phyloP scores from a whole-genome alignment of 2,888 invertebrate species.

The Polietes domitor region DNA sequence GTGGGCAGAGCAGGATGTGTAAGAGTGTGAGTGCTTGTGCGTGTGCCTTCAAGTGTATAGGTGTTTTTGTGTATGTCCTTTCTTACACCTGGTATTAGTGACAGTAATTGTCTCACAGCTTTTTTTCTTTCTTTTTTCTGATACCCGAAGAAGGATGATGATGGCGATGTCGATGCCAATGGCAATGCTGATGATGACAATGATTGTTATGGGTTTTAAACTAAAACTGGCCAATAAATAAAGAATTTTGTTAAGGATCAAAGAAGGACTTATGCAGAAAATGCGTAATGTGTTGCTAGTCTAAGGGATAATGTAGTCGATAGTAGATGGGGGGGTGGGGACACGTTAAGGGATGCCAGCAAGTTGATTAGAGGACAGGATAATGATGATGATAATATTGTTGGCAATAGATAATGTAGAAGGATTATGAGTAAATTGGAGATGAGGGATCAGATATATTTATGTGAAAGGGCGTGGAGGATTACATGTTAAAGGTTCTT shows the following conservation, averaged over 20 bases:
- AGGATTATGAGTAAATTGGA: not conserved
- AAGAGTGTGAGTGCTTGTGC: not conserved
- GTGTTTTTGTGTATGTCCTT: conserved; percentile 10
- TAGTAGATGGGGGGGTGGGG: not conserved
- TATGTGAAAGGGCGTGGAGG: too few species aligned
- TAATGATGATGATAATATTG: not conserved
- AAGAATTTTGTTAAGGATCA: conserved; percentile 1
- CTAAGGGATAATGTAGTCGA: not conserved
- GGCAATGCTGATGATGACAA: conserved; percentile 48
- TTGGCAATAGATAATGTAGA: not conserved
- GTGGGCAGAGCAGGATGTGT: not conserved
- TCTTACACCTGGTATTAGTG: conserved; percentile 61
- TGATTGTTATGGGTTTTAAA: conserved; percentile 54
- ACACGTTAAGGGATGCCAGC: not conserved
- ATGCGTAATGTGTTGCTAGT: not conserved
- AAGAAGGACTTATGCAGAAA: conserved; percentile 1
- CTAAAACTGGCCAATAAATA: conserved; percentile 23
- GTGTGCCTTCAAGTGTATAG: too few species aligned
- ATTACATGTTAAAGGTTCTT: too few species aligned
- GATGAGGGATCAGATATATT: too few species aligned
- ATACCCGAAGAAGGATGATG: conserved; percentile 1
- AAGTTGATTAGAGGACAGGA: not conserved
- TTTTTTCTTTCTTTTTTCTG: too few species aligned
- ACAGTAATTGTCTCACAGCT: conserved; percentile 53
- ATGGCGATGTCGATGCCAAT: not conserved